Percentiles rank a stretch among this genome's conserved stretches.
These are phyloP conservation scores for Pelagia noctiluca DNA, from an alignment of 30 jellyfish, hydroid and myxozoan genomes.

Conservation along the genomic window DNA sequence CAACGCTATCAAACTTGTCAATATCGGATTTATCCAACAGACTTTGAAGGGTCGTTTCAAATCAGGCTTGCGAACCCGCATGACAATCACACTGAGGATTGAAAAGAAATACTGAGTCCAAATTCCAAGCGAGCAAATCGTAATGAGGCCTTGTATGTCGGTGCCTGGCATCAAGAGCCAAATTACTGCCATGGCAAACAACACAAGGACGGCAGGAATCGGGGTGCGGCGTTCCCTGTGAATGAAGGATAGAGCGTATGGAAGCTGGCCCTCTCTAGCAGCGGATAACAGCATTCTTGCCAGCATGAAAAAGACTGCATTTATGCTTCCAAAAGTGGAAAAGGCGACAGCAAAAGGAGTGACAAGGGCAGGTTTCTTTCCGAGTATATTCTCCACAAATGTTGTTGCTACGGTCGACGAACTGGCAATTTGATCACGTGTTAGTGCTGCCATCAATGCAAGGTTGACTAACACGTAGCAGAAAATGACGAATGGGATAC, in stretches of 20 bases:
- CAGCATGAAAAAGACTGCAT: constrained; percentile 17
- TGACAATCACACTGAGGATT: too few species aligned
- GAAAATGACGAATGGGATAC: constrained; percentile 53
- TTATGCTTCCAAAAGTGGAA: constrained; percentile 49
- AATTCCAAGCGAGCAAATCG: constrained; percentile 17
- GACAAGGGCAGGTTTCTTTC: constrained; percentile 23
- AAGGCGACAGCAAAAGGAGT: constrained; percentile 49
- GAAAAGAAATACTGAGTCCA: background rate
- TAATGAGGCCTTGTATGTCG: background rate
- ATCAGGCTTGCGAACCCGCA: constrained; percentile 41
- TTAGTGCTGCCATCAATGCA: constrained; percentile 47
- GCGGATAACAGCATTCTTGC: constrained; percentile 62
- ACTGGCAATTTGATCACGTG: constrained; percentile 38
- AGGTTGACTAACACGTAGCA: constrained; percentile 2
- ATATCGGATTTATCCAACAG: constrained; percentile 38
- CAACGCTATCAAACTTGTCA: constrained; percentile 24
- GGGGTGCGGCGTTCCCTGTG: background rate
- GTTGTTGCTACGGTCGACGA: constrained; percentile 60
- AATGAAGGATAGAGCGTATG: background rate
- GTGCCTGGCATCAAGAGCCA: constrained; percentile 32
- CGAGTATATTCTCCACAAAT: constrained; percentile 37
- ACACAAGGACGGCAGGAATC: constrained; percentile 50
- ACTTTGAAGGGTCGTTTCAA: constrained; percentile 58
- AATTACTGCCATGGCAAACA: constrained; percentile 23
- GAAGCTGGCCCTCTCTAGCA: constrained; percentile 21